These are phyloP conservation scores for Acromyrmex heyeri DNA, from an alignment of 1,140 invertebrate species.

Conservation along the genomic window DNA sequence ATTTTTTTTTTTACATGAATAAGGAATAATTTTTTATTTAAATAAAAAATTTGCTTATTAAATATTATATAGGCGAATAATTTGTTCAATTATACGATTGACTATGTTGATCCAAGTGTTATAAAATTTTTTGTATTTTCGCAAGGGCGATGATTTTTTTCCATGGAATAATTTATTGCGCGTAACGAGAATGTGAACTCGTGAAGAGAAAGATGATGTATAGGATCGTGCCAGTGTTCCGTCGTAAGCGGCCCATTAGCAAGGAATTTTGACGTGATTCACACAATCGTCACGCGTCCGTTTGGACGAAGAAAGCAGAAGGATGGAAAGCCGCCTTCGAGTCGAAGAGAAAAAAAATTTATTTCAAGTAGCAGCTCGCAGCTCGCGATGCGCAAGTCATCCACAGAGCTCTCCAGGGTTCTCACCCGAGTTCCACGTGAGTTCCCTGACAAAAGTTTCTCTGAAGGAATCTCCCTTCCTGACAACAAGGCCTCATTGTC, in stretches of 20 bases:
- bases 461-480: slow-evolving; percentile 78
- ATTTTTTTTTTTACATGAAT: not conserved
- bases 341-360: slow-evolving; percentile 74
- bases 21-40: not conserved
- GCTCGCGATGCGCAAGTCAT: slow-evolving; percentile 81
- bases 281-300: slow-evolving; percentile 71
- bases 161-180: slow-evolving; percentile 57
- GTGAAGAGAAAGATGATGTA: slow-evolving; percentile 64
- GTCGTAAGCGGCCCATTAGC: slow-evolving; percentile 80
- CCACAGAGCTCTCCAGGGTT: slow-evolving; percentile 76
- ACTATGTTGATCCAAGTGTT: not conserved
- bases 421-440: slow-evolving; percentile 74
- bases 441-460: slow-evolving; percentile 78
- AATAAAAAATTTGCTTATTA: not conserved
- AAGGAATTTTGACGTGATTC: slow-evolving; percentile 80
- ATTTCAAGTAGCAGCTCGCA: slow-evolving; percentile 81
- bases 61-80: not conserved
- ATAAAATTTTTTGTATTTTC: not conserved
- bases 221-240: slow-evolving; percentile 40
- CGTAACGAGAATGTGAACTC: slow-evolving; percentile 62
- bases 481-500: slow-evolving; percentile 81
- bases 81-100: not conserved
- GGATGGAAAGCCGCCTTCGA: slow-evolving; percentile 63
- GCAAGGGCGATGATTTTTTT: not conserved
- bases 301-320: slow-evolving; percentile 47